Conservation (phyloP, 2,113 vertebrate species). For the Lutjanus erythropterus region DNA sequence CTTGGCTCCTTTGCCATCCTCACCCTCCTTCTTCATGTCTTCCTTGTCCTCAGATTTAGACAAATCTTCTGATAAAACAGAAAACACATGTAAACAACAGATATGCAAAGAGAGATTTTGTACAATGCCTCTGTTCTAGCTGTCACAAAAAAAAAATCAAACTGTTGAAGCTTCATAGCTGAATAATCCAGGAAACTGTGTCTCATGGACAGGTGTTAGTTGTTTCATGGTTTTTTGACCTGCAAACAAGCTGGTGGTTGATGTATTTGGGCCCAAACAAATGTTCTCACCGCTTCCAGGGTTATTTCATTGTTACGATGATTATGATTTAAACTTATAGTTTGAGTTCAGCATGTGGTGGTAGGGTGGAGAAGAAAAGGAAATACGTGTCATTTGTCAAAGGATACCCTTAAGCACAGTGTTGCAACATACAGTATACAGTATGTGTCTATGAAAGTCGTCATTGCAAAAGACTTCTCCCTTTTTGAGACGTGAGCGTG, state of each 20-base stretch:
- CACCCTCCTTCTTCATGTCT: slow-evolving; percentile 74
- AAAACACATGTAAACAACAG: neutral
- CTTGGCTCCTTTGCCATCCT: slow-evolving; percentile 69
- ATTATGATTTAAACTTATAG: neutral
- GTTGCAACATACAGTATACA: slow-evolving; percentile 1
- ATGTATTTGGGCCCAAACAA: neutral
- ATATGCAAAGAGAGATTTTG: neutral
- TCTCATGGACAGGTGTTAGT: neutral
- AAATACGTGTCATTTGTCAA: neutral
- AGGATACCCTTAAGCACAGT: neutral
- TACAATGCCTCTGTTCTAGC: neutral
- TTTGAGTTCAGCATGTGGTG: neutral
- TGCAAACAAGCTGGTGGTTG: neutral
- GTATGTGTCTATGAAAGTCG: neutral
- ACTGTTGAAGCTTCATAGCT: neutral
- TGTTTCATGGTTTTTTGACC: neutral
- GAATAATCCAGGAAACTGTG: neutral
- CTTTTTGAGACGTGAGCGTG: too few species aligned
- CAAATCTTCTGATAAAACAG: slow-evolving; percentile 71
- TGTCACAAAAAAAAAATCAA: neutral
- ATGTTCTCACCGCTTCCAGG: neutral
- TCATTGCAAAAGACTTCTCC: neutral
- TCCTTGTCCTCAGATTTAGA: slow-evolving; percentile 79
- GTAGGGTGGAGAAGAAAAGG: slow-evolving; percentile 25
- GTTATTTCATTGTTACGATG: neutral